Percentiles rank a stretch among this genome's conserved stretches.
Evolutionary conservation across 1,140 invertebrate genomes (phyloP).

Genomic region (Caenorhabditis remanei): DNA sequence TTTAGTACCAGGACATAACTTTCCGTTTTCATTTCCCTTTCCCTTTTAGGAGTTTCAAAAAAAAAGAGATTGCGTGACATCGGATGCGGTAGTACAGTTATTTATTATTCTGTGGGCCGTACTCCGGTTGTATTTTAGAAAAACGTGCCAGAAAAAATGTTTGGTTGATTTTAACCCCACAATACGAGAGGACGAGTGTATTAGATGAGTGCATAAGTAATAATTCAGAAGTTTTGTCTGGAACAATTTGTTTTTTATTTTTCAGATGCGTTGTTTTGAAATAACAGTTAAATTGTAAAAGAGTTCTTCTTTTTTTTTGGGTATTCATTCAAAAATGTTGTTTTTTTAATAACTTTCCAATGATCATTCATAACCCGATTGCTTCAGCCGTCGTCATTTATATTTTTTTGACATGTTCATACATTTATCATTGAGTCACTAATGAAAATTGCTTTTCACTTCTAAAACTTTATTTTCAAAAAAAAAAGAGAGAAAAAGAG

Average conservation of each 20-base stretch:
- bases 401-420: slow-evolving; percentile 16
- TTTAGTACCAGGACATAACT: slow-evolving; percentile 29
- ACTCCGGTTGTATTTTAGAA: background rate
- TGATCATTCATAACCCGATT: background rate
- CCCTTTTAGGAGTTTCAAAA: background rate
- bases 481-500: background rate
- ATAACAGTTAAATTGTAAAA: too few relatives aligned
- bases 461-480: background rate
- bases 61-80: background rate
- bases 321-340: background rate
- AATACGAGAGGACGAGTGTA: too few relatives aligned
- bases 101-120: background rate
- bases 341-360: background rate
- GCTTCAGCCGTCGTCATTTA: background rate
- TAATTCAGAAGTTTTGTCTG: slow-evolving; percentile 5
- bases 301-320: background rate
- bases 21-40: too few relatives aligned
- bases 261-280: too few relatives aligned
- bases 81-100: background rate
- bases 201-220: background rate
- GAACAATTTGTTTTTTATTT: slow-evolving; percentile 18
- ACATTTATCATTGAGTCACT: slow-evolving; percentile 8
- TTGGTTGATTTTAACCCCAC: background rate
- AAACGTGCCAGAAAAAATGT: background rate
- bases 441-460: background rate